These are phyloP conservation scores for Oreochromis mossambicus DNA, from an alignment of 2,797 vertebrate species.

Conservation along the genomic window DNA sequence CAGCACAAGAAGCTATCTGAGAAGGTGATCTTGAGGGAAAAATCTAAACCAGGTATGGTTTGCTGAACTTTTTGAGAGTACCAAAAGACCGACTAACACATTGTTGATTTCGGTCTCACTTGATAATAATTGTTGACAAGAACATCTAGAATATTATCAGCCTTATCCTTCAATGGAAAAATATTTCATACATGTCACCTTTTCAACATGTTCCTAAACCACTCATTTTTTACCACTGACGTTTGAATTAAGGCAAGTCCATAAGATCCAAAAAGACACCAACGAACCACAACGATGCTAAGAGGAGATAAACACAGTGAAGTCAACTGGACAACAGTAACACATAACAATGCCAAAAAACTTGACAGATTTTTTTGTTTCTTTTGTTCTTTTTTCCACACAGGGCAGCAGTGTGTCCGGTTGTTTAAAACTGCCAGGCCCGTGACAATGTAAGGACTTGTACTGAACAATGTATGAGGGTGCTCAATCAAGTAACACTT, in stretches of 20 bases:
- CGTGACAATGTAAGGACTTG: background rate
- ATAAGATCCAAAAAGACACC: constrained; percentile 18
- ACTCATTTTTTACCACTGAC: background rate
- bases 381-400: background rate
- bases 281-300: constrained; percentile 18
- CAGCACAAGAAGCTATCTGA: background rate
- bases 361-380: background rate
- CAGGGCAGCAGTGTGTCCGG: background rate
- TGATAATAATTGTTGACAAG: background rate
- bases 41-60: background rate
- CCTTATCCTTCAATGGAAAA: background rate
- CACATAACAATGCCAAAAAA: constrained; percentile 11
- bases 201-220: background rate
- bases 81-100: background rate
- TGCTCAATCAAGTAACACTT: background rate
- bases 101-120: background rate
- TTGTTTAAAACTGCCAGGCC: background rate
- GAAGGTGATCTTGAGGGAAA: background rate
- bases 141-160: background rate
- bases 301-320: constrained; percentile 18
- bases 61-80: background rate
- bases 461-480: background rate
- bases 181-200: background rate
- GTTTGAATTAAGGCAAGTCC: constrained; percentile 43
- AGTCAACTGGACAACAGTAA: constrained; percentile 19